These are phyloP conservation scores for Lethenteron camtschaticum DNA, from an alignment of 2,113 vertebrate genomes.

Conservation along the genomic window DNA sequence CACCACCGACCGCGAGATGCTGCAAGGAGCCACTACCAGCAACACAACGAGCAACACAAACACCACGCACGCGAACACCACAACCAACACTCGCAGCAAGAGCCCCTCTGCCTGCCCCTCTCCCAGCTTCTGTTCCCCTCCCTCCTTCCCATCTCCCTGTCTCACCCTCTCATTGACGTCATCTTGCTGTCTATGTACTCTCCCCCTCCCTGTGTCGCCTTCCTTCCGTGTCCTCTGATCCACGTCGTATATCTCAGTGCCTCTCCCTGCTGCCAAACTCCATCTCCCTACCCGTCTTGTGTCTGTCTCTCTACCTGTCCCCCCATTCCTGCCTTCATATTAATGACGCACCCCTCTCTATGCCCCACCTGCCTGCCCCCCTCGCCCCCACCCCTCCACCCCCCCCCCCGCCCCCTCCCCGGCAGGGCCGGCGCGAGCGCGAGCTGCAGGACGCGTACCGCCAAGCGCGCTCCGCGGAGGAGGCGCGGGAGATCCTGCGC, in stretches of 20 bases:
- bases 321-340: not conserved
- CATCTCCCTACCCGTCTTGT: no score
- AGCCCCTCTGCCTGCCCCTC: no score
- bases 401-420: not conserved
- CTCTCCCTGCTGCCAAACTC: no score
- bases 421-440: conserved; percentile 51
- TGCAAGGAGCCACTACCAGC: not conserved
- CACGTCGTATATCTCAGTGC: no score
- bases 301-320: no score
- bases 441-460: conserved; percentile 58
- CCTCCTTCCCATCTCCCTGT: no score
- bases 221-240: no score
- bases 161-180: no score
- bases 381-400: not conserved
- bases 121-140: no score
- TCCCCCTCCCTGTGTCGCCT: no score
- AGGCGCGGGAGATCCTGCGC: conserved; percentile 53
- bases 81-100: not conserved
- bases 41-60: not conserved
- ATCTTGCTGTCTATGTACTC: no score
- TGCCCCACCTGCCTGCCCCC: not conserved
- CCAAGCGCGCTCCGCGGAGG: conserved; percentile 45
- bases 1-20: not conserved
- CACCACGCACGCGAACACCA: not conserved
- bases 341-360: not conserved